phyloP scores from a whole-genome alignment of 1,140 invertebrate species.

The Daktulosphaira vitifoliae region DNA sequence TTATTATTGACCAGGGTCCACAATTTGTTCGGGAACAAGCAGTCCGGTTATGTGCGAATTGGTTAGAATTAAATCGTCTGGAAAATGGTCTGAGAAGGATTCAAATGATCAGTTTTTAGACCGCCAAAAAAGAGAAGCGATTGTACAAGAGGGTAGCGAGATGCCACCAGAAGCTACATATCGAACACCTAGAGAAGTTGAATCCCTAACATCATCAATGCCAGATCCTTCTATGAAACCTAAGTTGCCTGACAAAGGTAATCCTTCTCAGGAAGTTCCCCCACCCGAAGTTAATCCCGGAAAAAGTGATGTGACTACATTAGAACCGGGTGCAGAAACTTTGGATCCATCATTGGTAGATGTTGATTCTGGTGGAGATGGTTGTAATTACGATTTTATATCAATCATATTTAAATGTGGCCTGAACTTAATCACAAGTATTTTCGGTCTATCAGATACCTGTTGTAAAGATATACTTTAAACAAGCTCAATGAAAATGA shows the following conservation, averaged over 20 bases:
- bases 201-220: neutral
- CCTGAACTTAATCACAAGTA: slow-evolving; percentile 5
- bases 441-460: slow-evolving; percentile 14
- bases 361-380: neutral
- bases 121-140: too few relatives aligned
- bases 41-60: too few relatives aligned
- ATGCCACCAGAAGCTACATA: slow-evolving; percentile 8
- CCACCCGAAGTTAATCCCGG: too few relatives aligned
- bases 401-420: neutral
- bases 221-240: neutral
- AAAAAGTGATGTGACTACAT: neutral
- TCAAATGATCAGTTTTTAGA: too few relatives aligned
- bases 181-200: neutral
- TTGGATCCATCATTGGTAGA: neutral
- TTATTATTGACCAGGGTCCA: too few relatives aligned
- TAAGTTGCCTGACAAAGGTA: too few relatives aligned
- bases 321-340: neutral
- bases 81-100: too few relatives aligned
- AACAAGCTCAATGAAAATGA: too few relatives aligned
- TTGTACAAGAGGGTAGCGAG: too few relatives aligned
- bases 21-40: too few relatives aligned
- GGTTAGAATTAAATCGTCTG: too few relatives aligned
- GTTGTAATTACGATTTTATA: neutral
- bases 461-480: neutral
- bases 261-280: too few relatives aligned